A percentile compares a stretch with the other conserved stretches of the same genome.
Evolutionary conservation across 2,113 vertebrate species (phyloP).

Genomic region (Macroglossus sobrinus): DNA sequence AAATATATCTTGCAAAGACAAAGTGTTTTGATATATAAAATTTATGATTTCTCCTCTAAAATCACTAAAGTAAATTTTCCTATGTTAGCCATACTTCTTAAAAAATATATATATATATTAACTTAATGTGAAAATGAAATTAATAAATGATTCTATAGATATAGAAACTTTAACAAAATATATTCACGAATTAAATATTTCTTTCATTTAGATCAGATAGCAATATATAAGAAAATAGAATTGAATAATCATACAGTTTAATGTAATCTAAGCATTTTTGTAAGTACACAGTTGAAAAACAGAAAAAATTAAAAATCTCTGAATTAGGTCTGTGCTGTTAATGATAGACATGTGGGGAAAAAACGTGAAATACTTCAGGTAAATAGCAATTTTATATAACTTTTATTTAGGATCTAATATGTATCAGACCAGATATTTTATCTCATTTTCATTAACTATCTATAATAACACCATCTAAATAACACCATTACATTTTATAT

Average conservation of each 20-base stretch:
- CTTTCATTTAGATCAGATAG: neutral
- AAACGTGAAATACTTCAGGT: neutral
- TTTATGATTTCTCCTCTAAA: neutral
- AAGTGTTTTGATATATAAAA: neutral
- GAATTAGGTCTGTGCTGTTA: neutral
- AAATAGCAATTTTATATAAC: neutral
- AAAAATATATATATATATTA: neutral
- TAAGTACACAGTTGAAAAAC: neutral
- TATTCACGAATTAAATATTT: neutral
- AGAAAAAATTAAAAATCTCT: neutral
- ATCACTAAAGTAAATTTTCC: neutral
- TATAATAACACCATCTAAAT: neutral
- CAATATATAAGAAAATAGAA: neutral
- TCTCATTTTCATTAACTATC: neutral
- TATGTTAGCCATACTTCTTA: neutral
- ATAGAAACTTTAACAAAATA: neutral
- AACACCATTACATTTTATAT: neutral
- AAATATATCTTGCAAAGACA: neutral
- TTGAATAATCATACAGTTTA: neutral
- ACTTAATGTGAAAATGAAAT: neutral
- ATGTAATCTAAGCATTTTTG: neutral
- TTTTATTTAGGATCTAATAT: neutral
- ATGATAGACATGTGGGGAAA: neutral
- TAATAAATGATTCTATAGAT: neutral
- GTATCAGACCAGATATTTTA: neutral